Evolutionary conservation across 1,140 invertebrate genomes (phyloP).

Genomic region (Calephelis virginiensis): DNA sequence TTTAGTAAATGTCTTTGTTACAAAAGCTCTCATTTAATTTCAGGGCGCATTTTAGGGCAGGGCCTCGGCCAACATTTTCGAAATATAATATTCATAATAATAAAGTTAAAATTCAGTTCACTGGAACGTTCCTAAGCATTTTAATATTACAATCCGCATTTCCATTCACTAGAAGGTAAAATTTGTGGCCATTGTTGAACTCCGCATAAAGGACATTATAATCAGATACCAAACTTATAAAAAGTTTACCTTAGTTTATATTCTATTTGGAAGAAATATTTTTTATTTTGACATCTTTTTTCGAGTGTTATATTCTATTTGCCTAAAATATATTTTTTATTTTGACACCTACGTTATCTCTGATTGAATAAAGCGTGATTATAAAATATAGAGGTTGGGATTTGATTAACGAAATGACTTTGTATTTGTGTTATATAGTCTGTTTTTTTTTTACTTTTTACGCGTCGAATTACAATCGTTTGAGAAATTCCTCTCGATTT

Average conservation of each 20-base stretch:
- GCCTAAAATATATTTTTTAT: background rate
- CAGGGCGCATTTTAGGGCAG: background rate
- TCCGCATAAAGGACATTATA: conserved; percentile 15
- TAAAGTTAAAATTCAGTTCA: conserved; percentile 18
- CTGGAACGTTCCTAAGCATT: conserved; percentile 11
- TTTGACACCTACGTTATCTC: background rate
- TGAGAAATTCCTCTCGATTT: too few relatives aligned
- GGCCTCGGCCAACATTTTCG: background rate
- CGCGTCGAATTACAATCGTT: too few relatives aligned
- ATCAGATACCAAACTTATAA: conserved; percentile 13
- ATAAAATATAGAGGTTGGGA: too few relatives aligned
- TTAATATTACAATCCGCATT: conserved; percentile 7
- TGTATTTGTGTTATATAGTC: too few relatives aligned
- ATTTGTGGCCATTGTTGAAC: conserved; percentile 19
- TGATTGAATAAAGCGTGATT: too few relatives aligned
- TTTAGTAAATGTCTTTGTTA: background rate
- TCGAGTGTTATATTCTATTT: background rate
- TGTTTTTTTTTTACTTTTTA: too few relatives aligned
- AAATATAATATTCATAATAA: conserved; percentile 18
- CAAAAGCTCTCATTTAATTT: conserved; percentile 7
- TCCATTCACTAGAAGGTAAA: conserved; percentile 10
- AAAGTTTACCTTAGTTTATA: conserved; percentile 13
- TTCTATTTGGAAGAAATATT: background rate
- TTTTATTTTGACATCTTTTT: conserved; percentile 5
- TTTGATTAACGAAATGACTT: too few relatives aligned